A percentile compares a stretch with the other conserved stretches of the same genome.
phyloP scores from a whole-genome alignment of 2,113 vertebrate species.

The Elanoides forficatus region DNA sequence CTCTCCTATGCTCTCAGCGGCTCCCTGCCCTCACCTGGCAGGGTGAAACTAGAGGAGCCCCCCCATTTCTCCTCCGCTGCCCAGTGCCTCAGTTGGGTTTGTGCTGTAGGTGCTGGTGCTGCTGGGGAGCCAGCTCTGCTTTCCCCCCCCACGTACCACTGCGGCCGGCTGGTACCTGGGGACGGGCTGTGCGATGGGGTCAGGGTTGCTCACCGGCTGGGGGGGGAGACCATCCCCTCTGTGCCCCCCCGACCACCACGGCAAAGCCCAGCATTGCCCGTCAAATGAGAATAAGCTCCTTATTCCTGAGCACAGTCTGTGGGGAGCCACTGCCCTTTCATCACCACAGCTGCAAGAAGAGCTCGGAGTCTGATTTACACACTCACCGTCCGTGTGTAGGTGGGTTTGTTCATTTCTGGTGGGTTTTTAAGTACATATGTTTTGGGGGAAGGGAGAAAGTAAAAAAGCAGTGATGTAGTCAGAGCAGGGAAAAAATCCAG shows the following conservation, averaged over 20 bases:
- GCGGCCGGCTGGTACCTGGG: not conserved
- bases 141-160: rapidly evolving
- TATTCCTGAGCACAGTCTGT: not conserved
- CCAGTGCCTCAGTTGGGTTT: rapidly evolving
- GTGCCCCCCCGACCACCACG: too few relatives aligned
- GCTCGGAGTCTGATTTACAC: not conserved
- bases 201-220: not conserved
- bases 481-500: constrained; percentile 3
- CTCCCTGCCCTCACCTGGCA: not conserved
- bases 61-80: not conserved
- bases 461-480: not conserved
- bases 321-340: not conserved
- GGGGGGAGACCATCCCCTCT: not conserved
- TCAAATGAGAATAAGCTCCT: not conserved
- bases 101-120: not conserved
- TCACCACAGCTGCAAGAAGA: not conserved
- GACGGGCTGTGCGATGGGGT: rapidly evolving
- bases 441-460: constrained; percentile 42
- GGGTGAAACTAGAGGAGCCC: not conserved
- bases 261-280: not conserved
- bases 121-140: rapidly evolving
- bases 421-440: constrained; percentile 12
- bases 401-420: constrained; percentile 36
- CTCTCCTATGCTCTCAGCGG: not conserved
- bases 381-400: not conserved